Evolutionary conservation across 1,140 invertebrate species (phyloP), one percentile per base, ranked within the genome.

Genomic region (Apis dorsata): DNA sequence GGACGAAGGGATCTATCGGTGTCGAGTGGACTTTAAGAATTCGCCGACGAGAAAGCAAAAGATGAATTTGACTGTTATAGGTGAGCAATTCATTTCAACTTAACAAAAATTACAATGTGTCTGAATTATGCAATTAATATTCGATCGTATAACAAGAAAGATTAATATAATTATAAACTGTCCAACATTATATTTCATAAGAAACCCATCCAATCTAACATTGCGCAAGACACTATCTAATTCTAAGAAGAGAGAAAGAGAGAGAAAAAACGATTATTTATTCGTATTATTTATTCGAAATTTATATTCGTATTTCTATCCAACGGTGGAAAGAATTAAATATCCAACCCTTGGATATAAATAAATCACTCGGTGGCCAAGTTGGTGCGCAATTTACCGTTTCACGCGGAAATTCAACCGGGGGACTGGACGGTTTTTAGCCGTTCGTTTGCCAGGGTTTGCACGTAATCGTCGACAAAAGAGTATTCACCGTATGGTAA

Each of bases 1-100:
- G 12, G 95, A 95, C 82, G 94, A 95, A 74, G 95, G 95, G 24
- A 91, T 95, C 75, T 95, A 95, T 89, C 89, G 95, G 62, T 95
- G 95, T 88, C 90, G 95, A 85, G 95, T 95, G 44, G 95, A 95
- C 89, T 95, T 95, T 90, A 94, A 93, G 83, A 94, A 95, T 83
- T 94, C 94, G 53, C 95, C 95, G 17, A 95, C 95, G 34, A 91
- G 93, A 60, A 95, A 95, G 89, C 92, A 94, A 55, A 93, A 94
- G 78, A 94, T 95, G 79, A 95, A 95, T 88, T 90, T 95, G 71
- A 95, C 94, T 81, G 94, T 95, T 71, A 95, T 95, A 69, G 95
- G 95, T 95, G 90, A 94, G 94, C 90, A 17, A 15, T 28, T 73
- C n/a, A 60, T 49, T 3, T 51, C 28, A 15, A 34, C 24, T 71